These are phyloP conservation scores for Cassiopea xamachana DNA, from an alignment of 30 jellyfish, hydroid and myxozoan species.

Conservation along the genomic window DNA sequence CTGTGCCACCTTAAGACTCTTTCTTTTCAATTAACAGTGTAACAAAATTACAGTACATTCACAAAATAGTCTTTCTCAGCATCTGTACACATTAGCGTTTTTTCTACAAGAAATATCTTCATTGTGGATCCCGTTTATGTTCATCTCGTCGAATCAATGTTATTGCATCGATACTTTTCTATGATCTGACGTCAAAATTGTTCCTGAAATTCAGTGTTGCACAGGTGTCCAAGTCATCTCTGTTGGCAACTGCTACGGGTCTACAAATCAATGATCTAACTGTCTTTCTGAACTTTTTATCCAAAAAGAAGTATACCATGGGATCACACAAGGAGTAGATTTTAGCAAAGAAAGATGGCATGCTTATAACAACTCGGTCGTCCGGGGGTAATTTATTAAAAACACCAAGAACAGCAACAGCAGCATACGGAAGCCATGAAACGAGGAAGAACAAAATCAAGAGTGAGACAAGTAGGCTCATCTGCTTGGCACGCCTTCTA, in stretches of 20 bases:
- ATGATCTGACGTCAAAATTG: no score
- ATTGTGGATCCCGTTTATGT: no score
- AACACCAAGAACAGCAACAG: constrained; percentile 25
- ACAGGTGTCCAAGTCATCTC: background rate
- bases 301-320: constrained; percentile 35
- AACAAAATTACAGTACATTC: no score
- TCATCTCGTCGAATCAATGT: no score
- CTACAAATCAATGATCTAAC: background rate
- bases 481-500: constrained; percentile 18
- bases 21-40: no score
- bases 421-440: constrained; percentile 72
- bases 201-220: no score
- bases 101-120: no score
- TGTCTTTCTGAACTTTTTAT: constrained; percentile 23
- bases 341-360: constrained; percentile 62
- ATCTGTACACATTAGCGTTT: no score
- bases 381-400: background rate
- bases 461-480: constrained; percentile 8
- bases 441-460: constrained; percentile 18
- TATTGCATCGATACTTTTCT: no score
- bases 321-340: constrained; percentile 59
- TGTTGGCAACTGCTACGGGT: background rate
- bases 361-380: constrained; percentile 11
- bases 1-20: no score
- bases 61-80: no score